phyloP scores from a whole-genome alignment of 2,113 vertebrate genomes.

The Stercorarius parasiticus region DNA sequence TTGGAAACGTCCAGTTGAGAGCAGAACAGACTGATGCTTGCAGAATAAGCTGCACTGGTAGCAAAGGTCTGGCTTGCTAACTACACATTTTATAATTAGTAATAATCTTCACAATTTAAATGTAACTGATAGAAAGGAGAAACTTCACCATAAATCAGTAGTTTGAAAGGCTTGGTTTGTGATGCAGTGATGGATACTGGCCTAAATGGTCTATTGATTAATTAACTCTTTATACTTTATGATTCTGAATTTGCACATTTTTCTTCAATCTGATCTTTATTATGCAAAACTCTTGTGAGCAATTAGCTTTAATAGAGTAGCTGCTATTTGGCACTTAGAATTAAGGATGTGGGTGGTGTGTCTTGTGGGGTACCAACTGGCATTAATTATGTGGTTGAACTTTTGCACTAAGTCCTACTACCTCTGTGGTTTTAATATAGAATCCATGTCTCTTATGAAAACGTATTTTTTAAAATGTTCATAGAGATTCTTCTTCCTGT shows the following conservation, averaged over 20 bases:
- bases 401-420: neutral
- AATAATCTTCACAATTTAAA: neutral
- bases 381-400: conserved; percentile 14
- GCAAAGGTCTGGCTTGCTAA: neutral
- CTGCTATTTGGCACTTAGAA: neutral
- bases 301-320: neutral
- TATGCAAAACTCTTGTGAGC: neutral
- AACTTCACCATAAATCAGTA: neutral
- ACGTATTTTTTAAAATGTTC: neutral
- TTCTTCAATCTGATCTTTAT: neutral
- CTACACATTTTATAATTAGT: neutral
- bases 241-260: neutral
- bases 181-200: neutral
- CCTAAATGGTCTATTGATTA: neutral
- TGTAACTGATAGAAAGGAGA: neutral
- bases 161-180: neutral
- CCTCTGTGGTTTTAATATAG: neutral
- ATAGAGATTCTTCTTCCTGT: neutral
- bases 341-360: neutral
- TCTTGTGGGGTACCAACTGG: neutral
- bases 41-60: neutral
- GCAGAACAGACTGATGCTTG: neutral
- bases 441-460: neutral
- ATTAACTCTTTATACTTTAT: neutral
- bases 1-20: neutral